phyloP scores from a whole-genome alignment of 2,113 vertebrate species.

The Ia io region DNA sequence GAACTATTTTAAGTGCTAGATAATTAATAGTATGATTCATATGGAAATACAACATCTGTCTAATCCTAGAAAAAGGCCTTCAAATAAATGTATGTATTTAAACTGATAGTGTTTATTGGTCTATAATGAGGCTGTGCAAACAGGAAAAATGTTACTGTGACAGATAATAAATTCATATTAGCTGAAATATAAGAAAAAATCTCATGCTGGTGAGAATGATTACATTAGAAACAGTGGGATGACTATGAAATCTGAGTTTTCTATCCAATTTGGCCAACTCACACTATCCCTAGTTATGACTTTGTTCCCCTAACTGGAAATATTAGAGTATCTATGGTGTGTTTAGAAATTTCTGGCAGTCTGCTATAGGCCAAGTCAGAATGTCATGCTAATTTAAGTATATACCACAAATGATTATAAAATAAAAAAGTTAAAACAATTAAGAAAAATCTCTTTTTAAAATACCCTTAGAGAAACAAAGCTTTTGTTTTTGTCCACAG shows the following conservation, averaged over 20 bases:
- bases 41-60: not conserved
- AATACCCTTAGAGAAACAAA: not conserved
- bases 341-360: not conserved
- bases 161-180: not conserved
- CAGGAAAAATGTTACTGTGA: not conserved
- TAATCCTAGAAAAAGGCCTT: not conserved
- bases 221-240: not conserved
- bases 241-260: not conserved
- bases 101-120: not conserved
- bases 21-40: not conserved
- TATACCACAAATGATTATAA: not conserved
- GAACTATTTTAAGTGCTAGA: not conserved
- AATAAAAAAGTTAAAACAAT: not conserved
- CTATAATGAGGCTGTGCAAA: not conserved
- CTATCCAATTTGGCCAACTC: not conserved
- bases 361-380: not conserved
- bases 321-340: not conserved
- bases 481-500: not conserved
- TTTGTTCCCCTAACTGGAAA: not conserved
- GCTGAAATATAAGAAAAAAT: not conserved
- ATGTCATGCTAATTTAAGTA: not conserved
- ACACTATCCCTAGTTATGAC: not conserved
- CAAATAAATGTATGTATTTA: not conserved
- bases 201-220: not conserved
- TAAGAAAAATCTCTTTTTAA: not conserved